phyloP scores from a whole-genome alignment of 1,140 invertebrate genomes.

The Apis dorsata region DNA sequence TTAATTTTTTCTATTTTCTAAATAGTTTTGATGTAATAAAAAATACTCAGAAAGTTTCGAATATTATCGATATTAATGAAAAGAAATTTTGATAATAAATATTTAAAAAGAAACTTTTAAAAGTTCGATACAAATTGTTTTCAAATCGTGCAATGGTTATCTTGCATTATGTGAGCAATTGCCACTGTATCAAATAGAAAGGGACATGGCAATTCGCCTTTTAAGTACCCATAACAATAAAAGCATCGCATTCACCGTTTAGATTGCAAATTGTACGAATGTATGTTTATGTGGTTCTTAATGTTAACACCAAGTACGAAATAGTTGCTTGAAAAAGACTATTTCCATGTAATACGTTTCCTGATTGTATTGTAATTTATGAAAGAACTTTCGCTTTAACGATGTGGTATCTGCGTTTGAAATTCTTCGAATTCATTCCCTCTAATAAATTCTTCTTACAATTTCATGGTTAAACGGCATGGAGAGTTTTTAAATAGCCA shows the following conservation, averaged over 20 bases:
- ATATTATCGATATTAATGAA: background rate
- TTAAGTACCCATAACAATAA: slow-evolving; percentile 66
- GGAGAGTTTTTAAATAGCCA: too few relatives aligned
- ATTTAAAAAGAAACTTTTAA: background rate
- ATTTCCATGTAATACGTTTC: background rate
- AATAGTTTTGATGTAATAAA: too few relatives aligned
- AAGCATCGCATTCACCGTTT: slow-evolving; percentile 52
- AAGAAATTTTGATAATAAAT: too few relatives aligned
- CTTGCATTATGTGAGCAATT: slow-evolving; percentile 4
- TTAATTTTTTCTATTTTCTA: too few relatives aligned
- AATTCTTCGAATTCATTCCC: background rate
- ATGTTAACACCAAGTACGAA: background rate
- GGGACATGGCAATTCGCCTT: slow-evolving; percentile 57
- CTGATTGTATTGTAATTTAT: slow-evolving; percentile 7
- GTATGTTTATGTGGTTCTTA: slow-evolving; percentile 48
- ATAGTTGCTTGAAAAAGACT: slow-evolving; percentile 3
- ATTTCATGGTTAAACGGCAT: background rate
- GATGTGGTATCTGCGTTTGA: background rate
- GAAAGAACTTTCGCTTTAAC: background rate
- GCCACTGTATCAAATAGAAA: background rate
- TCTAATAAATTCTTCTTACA: background rate
- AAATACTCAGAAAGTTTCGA: too few relatives aligned
- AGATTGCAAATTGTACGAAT: slow-evolving; percentile 65
- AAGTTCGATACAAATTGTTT: background rate
- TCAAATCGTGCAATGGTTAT: background rate